Evolutionary conservation across 2,113 vertebrate species (phyloP), one percentile per base, ranked within the genome.

Genomic region (Astatoreochromis straeleni): DNA sequence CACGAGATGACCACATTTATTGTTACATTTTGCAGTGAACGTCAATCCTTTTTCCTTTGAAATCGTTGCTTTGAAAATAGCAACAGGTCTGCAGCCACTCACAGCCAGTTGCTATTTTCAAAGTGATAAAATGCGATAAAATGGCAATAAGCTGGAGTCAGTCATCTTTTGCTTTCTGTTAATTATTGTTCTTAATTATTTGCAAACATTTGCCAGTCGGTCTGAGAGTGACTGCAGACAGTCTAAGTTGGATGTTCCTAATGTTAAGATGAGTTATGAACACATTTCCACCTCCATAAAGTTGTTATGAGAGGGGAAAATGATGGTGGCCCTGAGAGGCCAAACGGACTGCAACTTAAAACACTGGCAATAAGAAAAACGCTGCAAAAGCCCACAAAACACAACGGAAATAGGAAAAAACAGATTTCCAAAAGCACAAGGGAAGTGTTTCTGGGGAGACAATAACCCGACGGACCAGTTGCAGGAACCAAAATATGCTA

Each of bases 401-500:
- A 17, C 3, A 58, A 31, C 0, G 1, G 26, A 58, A 58, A 31
- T 1, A 58, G 26, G 14, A 58, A 58, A 58, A 2, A 17, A 58
- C 26, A 0, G 0, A 58, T 0, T 58, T 58, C 26, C 55, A 58
- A 31, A 31, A 58, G 0, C 14, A 6, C 1, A 58, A 6, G 26
- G 3, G 3, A 58, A 31, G 1, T 58, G 26, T 58, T 31, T 58
- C 55, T 58, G 26, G 26, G 14, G 26, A 58, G 14, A 58, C 1
- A 17, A 31, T 17, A 58, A 58, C 26, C 14, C 1, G 14, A 60
- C 5, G 8, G 26, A 60, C 57, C 26, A 60, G 57, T 60, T 60
- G 26, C 26, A 60, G 26, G 57, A 60, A 31, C 14, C 57, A 60
- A 60, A 60, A 31, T 60, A 60, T 60, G 26, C 14, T 31, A 60